Evolutionary conservation across 2,888 invertebrate species (phyloP), one percentile per base, ranked within the genome.

Genomic region (Abrostola triplasia): DNA sequence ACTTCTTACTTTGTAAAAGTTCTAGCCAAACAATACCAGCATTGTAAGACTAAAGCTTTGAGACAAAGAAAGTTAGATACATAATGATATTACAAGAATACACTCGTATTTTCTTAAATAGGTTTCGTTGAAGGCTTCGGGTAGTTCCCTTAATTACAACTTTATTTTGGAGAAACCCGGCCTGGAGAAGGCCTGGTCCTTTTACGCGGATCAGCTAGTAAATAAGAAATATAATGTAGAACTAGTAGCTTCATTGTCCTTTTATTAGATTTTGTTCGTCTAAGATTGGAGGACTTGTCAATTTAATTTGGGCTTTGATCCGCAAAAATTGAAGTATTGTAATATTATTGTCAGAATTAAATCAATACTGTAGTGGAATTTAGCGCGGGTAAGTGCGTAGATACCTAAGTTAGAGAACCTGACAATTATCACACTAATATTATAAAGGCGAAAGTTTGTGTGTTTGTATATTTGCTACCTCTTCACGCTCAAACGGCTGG

Each of bases 1-100:
- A 74, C 70, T 64, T 59, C 24, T 35, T 35, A 48, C 48, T 48
- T 48, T 24, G 9, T 42, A 41, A 6, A 73, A 71, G 50, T 74
- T 72, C 9, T 49, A 52, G 0, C 37, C 38, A 64, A 73, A 74
- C 75, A 71, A 69, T 69, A 68, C 58, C 38, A 41, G 59, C 64
- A 64, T 52, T 60, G 68, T 49, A 4, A n/a, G n/a, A 9, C 47
- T 44, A 37, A 53, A 36, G 51, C 61, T 62, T 49, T 42, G 70
- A 73, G 12, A 74, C 53, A 69, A 69, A 71, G 50, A 48, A 67
- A 68, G 51, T 59, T 37, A 54, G 24, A 53, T 48, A 56, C 36
- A 58, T 36, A 51, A 49, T 10, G 35, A 35, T 8, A 5, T 48
- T 49, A 55, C 51, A 57, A 54, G 11, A 36, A 11, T 47, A 10